These are phyloP conservation scores for Pipistrellus pipistrellus DNA, from an alignment of 2,797 vertebrate species.

Conservation along the genomic window DNA sequence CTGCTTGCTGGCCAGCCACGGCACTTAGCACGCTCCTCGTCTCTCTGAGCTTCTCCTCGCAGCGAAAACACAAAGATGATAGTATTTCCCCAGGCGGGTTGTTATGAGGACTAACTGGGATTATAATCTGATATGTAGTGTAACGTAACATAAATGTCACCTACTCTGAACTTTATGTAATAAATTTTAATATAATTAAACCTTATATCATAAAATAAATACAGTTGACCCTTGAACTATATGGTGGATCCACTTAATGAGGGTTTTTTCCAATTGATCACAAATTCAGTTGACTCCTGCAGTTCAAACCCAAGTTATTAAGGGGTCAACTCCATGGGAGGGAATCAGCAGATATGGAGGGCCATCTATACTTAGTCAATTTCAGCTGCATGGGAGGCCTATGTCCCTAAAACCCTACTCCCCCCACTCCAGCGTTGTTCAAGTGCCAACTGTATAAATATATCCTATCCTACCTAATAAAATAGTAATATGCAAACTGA, in stretches of 20 bases:
- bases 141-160: background rate
- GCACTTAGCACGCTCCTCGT: background rate
- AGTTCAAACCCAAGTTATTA: background rate
- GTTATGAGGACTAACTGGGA: background rate
- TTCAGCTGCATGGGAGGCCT: background rate
- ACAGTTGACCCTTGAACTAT: background rate
- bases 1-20: rapidly evolving
- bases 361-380: background rate
- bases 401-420: background rate
- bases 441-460: background rate
- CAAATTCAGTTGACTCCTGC: background rate
- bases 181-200: background rate
- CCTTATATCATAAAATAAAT: background rate
- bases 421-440: no score
- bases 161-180: background rate
- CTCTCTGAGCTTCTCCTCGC: background rate
- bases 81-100: background rate
- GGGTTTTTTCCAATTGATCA: background rate
- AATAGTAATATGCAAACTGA: no score
- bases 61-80: background rate
- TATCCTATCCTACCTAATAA: no score
- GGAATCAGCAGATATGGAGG: background rate
- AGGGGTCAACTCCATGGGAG: background rate
- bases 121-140: background rate
- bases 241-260: rapidly evolving